Base-by-base conservation (phyloP, 2,797 vertebrate species). In the Rhinoraja longicauda region DNA sequence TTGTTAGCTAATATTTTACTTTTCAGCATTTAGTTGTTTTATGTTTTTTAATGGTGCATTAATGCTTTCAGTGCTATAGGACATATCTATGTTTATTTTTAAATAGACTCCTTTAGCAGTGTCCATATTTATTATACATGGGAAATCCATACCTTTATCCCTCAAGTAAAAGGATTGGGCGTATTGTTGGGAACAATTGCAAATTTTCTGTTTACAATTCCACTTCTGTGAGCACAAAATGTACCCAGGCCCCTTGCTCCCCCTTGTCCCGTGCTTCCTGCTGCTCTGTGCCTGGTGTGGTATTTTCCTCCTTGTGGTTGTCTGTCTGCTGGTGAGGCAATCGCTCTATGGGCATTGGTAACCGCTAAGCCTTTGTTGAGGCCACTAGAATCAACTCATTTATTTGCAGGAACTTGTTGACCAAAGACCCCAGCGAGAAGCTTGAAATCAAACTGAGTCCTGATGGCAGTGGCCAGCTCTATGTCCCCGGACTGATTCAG, bases 371-470 rank as follows among this genome's bases (percentile, higher is more conserved):
- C 39, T 39, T 73, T 73, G 70, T n/a, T n/a, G 67, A 53, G 70
- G 90, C 90, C 39, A 6, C 15, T 3, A 75, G 36, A 53, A 1
- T 39, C 12, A n/a, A 57, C 36, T 32, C 57, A 53, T 76, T 93
- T 10, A 76, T 92, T 19, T 93, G 5, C 95, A 99, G 98, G 94
- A 97, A 99, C 94, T 95, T 99, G 94, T 96, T 99, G 93, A 97
- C 97, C n/a, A 97, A 98, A 79, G 97, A 97, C 93, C 97, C 96
- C 0, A 97, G 96, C 57, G 98, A 98, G 95, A 98, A 98, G 94
- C 96, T 99, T 94, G 99, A 99, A 95, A 99, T 99, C 93, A 98
- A 98, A 95, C 96, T 99, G 95, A 98, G 98, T 90, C 98, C 98
- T 0, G 98, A 99, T 0, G 98, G 98, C 95, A 98, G 98, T 0